These are phyloP conservation scores for Idaea dimidiata DNA, from an alignment of 2,888 invertebrate genomes.

Conservation along the genomic window DNA sequence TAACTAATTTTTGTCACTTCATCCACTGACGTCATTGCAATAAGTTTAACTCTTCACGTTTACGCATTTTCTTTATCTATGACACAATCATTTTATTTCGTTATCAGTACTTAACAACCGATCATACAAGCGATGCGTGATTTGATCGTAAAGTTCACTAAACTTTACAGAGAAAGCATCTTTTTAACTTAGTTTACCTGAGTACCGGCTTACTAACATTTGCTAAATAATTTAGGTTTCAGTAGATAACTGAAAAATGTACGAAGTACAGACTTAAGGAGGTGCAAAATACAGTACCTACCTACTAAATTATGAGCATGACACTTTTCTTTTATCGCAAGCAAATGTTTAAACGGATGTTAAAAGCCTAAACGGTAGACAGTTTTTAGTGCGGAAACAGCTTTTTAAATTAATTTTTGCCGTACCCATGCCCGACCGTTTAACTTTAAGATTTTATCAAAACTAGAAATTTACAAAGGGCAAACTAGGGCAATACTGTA, in stretches of 20 bases:
- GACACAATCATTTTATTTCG: constrained; percentile 22
- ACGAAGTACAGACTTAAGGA: constrained; percentile 16
- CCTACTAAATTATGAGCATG: constrained; percentile 19
- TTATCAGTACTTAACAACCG: constrained; percentile 12
- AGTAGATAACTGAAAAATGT: constrained; percentile 23
- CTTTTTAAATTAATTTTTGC: no score
- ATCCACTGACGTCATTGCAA: constrained; percentile 49
- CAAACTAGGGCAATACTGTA: no score
- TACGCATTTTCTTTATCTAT: constrained; percentile 27
- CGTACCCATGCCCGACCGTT: no score
- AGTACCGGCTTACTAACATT: constrained; percentile 22
- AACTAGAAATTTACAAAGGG: no score
- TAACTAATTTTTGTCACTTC: constrained; percentile 53
- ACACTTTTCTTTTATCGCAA: constrained; percentile 17
- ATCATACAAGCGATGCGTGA: constrained; percentile 20
- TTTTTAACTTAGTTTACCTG: constrained; percentile 4
- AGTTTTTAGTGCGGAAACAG: no score
- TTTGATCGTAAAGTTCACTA: constrained; percentile 25
- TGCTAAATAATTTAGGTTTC: constrained; percentile 20
- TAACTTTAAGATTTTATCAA: no score
- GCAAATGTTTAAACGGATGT: constrained; percentile 12
- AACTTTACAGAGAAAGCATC: constrained; percentile 9
- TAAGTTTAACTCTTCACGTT: constrained; percentile 22
- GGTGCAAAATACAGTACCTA: constrained; percentile 21
- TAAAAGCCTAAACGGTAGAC: background rate